Evolutionary conservation across 2,797 vertebrate species (phyloP), one percentile per base, ranked within the genome.

Genomic region (Danio choprae): DNA sequence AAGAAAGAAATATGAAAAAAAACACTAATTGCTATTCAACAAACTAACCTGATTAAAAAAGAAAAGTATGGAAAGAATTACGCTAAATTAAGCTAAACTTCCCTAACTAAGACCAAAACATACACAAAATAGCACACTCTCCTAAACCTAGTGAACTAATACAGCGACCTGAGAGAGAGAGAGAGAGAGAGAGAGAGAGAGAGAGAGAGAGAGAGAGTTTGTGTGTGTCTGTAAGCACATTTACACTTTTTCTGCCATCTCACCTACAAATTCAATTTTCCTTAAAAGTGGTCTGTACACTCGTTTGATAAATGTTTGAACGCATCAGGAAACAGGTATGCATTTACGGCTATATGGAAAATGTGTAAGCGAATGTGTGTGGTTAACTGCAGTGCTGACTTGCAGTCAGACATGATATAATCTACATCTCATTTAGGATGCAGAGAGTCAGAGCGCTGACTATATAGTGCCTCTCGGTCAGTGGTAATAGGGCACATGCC

Each of bases 361-460:
- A 38, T 15, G 51, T 18, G 8, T 55, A 20, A 56, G 59, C 6
- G 3, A 29, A 79, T 38, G 58, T 77, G 48, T 64, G 48, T 29
- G 20, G 67, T 71, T 29, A 62, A 22, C 48, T 13, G 18, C 40
- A 63, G 38, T 64, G 59, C 77, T 72, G 68, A 72, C 48, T 64
- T 79, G 58, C 38, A 63, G 18, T 63, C 8, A 7, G 48, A 72
- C 38, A 56, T 50, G 48, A 44, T 79, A 64, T 77, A 65, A 67
- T n/a, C 48, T 79, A 36, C 77, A 79, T 73, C 69, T 73, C 38
- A 80, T 80, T 79, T 72, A 79, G 84, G 46, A 74, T 43, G 71
- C 22, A 79, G 63, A 71, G 44, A 48, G 69, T 41, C 62, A 74
- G 62, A 55, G 59, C 20, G 7, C 22, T 7, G 4, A 51, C n/a